Evolutionary conservation across 2,888 invertebrate genomes (phyloP).

Genomic region (Ophion slaviceki): DNA sequence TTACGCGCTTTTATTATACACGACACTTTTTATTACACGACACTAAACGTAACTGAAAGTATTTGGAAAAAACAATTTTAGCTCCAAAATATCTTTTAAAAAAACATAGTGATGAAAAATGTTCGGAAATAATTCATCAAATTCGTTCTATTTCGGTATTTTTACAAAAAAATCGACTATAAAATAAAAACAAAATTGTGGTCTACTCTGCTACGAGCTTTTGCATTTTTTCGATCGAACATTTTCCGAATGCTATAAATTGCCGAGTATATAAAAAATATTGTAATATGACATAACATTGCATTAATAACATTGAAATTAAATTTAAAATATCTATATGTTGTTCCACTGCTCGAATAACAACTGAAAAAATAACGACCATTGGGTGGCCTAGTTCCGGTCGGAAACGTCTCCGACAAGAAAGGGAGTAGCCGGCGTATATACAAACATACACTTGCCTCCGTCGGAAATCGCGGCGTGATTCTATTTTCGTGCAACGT

Average conservation of each 20-base stretch:
- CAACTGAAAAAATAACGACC: background rate
- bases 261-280: background rate
- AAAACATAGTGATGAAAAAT: background rate
- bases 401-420: slow-evolving; percentile 25
- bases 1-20: too few relatives aligned
- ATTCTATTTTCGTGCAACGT: slow-evolving; percentile 23
- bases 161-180: background rate
- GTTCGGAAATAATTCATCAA: background rate
- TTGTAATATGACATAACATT: background rate
- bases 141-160: background rate
- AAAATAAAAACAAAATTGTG: background rate
- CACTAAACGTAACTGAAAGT: background rate
- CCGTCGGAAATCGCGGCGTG: slow-evolving; percentile 30
- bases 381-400: background rate
- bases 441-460: slow-evolving; percentile 18
- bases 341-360: background rate
- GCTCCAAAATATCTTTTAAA: background rate
- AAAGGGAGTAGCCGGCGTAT: slow-evolving; percentile 64
- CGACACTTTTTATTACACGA: too few relatives aligned
- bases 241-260: background rate
- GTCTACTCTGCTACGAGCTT: background rate
- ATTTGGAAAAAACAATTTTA: background rate
- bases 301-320: background rate
- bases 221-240: background rate
- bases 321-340: background rate